Conservation (phyloP, 2,113 vertebrate genomes). For the Pitta sordida region DNA sequence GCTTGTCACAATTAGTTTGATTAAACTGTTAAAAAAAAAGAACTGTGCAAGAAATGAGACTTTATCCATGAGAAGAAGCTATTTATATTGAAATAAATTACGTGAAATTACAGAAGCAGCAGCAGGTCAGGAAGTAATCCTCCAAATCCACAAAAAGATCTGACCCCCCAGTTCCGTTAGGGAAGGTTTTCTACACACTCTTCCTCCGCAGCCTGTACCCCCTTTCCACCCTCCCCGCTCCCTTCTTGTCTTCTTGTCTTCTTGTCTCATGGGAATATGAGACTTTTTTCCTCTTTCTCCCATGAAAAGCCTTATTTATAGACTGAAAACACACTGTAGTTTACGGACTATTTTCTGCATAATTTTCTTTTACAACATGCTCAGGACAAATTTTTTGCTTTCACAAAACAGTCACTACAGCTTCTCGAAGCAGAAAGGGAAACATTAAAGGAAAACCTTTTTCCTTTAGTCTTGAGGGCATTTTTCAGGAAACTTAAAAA, state of each 20-base stretch:
- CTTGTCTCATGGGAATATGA: not conserved
- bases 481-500: not conserved
- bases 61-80: slow-evolving; percentile 15
- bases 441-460: not conserved
- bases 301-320: not conserved
- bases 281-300: not conserved
- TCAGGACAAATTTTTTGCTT: not conserved
- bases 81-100: slow-evolving; percentile 22
- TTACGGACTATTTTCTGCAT: not conserved
- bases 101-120: not conserved
- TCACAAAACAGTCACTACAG: not conserved
- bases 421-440: not conserved
- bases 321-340: not conserved
- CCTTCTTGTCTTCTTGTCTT: not conserved
- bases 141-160: not conserved
- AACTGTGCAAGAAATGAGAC: slow-evolving; percentile 29
- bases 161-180: not conserved
- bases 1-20: slow-evolving; percentile 57
- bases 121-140: not conserved
- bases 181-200: not conserved
- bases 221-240: too few species aligned
- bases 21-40: slow-evolving; percentile 56
- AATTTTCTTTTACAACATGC: not conserved
- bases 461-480: not conserved
- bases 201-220: too few species aligned